Evolutionary conservation across 2,888 invertebrate species (phyloP), one percentile per base, ranked within the genome.

Genomic region (Uropetala carovei): DNA sequence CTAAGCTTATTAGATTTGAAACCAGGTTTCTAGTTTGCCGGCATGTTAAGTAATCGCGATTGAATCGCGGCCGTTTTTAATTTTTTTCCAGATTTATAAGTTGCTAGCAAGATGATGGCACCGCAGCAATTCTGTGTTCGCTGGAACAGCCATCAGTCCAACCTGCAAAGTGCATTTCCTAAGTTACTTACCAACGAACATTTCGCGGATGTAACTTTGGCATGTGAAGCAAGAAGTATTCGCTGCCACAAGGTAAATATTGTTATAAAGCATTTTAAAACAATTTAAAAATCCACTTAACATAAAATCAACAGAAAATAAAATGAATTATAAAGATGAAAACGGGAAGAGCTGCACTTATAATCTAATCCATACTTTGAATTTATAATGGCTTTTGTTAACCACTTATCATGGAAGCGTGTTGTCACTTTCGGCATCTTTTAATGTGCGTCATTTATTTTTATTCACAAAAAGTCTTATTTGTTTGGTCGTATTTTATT

Each of bases 61-160:
- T 2, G 4, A 27, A 10, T 75, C 27, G 16, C 18, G 18, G 64
- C 89, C 56, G 89, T 64, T 89, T 64, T 43, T 43, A 43, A 22
- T 83, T 27, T 89, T 27, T 60, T 43, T 89, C 16, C 68, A 89
- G 89, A 64, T 89, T 64, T 68, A 43, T 68, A 89, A 89, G 60
- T 16, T 60, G 58, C 86, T 18, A 64, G 64, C 89, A 89, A 56
- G 16, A 89, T 89, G 89, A 89, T 89, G 89, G 89, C 89, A n/a
- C 89, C 92, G n/a, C 92, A 93, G 84, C 96, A 97, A 95, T 97
- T 97, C 93, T 93, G 93, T 93, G 94, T 95, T 68, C 94, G 94
- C 75, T 95, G 95, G 95, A 95, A 95, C 93, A 94, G 95, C 93
- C 94, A 95, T 93, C 94, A 94, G 91, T 94, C 94, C 18, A 94